Percentiles rank a stretch among this genome's conserved stretches.
Evolutionary conservation across 2,797 vertebrate genomes (phyloP).

Genomic region (Podargus strigoides): DNA sequence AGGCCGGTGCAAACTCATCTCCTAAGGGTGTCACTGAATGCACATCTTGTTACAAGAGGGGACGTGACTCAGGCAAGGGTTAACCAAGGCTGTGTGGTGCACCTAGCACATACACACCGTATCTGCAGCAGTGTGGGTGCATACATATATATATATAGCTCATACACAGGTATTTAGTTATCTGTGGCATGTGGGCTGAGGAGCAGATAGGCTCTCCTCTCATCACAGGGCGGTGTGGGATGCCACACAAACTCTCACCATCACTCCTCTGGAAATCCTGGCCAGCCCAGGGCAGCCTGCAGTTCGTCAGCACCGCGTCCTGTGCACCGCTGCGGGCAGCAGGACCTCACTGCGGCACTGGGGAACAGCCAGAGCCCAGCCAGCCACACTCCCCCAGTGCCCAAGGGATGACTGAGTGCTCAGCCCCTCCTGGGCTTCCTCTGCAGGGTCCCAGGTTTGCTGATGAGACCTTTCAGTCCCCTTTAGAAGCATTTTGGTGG

Average conservation of each 20-base stretch:
- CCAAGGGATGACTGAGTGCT: rapidly evolving
- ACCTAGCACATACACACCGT: not conserved
- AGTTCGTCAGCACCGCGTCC: not conserved
- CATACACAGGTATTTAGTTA: not conserved
- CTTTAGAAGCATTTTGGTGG: not conserved
- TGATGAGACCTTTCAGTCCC: not conserved
- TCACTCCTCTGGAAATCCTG: conserved; percentile 11
- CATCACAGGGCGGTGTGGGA: not conserved
- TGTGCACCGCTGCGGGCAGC: not conserved
- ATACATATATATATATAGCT: not conserved
- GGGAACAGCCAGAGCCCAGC: not conserved
- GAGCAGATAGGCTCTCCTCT: conserved; percentile 7
- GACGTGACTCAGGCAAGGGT: not conserved
- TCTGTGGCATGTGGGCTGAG: not conserved
- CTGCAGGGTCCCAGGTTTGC: not conserved
- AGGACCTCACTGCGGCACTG: not conserved
- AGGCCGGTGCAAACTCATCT: not conserved
- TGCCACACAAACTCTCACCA: conserved; percentile 10
- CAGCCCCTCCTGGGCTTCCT: not conserved
- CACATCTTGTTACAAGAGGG: not conserved
- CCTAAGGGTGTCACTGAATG: not conserved
- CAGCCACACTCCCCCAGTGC: not conserved
- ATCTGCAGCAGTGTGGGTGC: not conserved
- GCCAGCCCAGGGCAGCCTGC: not conserved
- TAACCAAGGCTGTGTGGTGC: not conserved